Conservation (phyloP, 2,113 vertebrate species). For the Antennarius striatus region DNA sequence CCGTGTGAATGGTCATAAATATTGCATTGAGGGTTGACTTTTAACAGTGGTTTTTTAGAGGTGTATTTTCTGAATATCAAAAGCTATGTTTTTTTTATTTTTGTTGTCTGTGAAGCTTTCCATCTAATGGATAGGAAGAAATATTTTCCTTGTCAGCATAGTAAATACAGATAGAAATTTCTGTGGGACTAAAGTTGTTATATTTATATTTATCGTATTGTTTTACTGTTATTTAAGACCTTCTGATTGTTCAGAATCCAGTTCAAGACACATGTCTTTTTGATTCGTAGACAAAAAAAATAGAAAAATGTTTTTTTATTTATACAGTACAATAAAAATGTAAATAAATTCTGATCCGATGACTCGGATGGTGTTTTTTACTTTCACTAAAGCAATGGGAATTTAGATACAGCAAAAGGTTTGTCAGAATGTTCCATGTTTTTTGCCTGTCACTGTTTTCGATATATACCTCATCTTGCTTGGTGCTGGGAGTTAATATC, state of each 20-base stretch:
- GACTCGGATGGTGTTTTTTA: background rate
- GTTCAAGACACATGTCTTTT: background rate
- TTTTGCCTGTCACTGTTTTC: background rate
- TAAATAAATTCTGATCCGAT: background rate
- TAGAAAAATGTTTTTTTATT: too few relatives aligned
- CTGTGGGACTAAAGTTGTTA: background rate
- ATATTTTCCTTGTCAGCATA: background rate
- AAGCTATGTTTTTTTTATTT: background rate
- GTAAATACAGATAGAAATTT: background rate
- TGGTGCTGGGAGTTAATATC: constrained; percentile 13
- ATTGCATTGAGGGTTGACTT: background rate
- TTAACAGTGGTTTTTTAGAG: background rate
- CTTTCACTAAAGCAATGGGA: too few relatives aligned
- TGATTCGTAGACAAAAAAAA: background rate
- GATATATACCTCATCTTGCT: constrained; percentile 30
- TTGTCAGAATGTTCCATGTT: background rate
- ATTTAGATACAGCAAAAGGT: background rate
- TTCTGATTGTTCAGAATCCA: constrained; percentile 42
- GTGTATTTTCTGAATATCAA: background rate
- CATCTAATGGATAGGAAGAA: background rate
- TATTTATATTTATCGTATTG: constrained; percentile 1
- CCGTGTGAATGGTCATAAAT: background rate
- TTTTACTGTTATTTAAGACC: constrained; percentile 32
- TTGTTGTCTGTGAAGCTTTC: constrained; percentile 1
- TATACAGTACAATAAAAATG: background rate